Evolutionary conservation across 2,888 invertebrate genomes (phyloP).

Genomic region (Terebella lapidaria): DNA sequence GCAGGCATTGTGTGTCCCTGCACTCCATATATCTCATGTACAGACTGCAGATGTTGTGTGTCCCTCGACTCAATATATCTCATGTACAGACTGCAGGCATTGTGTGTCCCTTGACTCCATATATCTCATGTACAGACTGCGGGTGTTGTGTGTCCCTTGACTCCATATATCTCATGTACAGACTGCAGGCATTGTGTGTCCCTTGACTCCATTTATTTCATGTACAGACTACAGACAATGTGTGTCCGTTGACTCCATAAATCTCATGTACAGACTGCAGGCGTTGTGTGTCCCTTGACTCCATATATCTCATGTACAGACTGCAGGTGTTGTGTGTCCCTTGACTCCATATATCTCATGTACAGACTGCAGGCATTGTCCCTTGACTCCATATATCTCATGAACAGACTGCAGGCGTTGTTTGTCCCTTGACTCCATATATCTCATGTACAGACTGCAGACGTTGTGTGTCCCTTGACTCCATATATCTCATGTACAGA

Average conservation of each 20-base stretch:
- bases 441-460: slow-evolving; percentile 52
- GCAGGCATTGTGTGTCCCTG: slow-evolving; percentile 55
- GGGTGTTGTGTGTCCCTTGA: slow-evolving; percentile 55
- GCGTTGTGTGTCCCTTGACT: slow-evolving; percentile 54
- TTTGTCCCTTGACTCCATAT: slow-evolving; percentile 54
- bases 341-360: too few relatives aligned
- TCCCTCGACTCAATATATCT: too few relatives aligned
- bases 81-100: slow-evolving; percentile 54
- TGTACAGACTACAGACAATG: slow-evolving; percentile 54
- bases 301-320: slow-evolving; percentile 42
- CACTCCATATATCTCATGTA: too few relatives aligned
- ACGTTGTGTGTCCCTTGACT: slow-evolving; percentile 54
- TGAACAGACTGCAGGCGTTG: slow-evolving; percentile 54
- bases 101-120: slow-evolving; percentile 54
- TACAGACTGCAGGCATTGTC: slow-evolving; percentile 55
- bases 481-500: slow-evolving; percentile 42
- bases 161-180: too few relatives aligned
- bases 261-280: slow-evolving; percentile 52
- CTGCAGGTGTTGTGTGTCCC: slow-evolving; percentile 55
- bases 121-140: slow-evolving; percentile 51
- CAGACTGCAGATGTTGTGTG: slow-evolving; percentile 56
- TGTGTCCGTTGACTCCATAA: slow-evolving; percentile 54
- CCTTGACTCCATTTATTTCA: too few relatives aligned
- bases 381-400: too few relatives aligned
- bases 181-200: slow-evolving; percentile 56